Conservation (phyloP, 1,140 invertebrate genomes). For the Scaptodrosophila lebanonensis region DNA sequence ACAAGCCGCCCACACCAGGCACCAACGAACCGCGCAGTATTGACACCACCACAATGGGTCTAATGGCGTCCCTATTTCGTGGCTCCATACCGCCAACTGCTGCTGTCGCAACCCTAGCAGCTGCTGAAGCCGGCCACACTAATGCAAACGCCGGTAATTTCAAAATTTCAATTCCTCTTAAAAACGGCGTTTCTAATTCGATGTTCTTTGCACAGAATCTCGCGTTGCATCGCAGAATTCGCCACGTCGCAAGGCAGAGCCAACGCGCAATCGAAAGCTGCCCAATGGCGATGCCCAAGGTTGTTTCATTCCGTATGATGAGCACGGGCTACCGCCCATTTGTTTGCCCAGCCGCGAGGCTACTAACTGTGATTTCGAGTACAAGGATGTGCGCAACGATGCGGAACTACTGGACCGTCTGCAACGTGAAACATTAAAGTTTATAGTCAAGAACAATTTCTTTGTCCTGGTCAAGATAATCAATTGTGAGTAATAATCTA, state of each 20-base stretch:
- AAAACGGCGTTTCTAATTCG: not conserved
- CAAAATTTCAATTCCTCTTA: too few relatives aligned
- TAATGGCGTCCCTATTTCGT: constrained; percentile 66
- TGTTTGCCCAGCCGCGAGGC: constrained; percentile 39
- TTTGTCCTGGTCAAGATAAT: constrained; percentile 87
- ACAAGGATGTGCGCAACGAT: constrained; percentile 80
- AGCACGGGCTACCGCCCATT: constrained; percentile 79
- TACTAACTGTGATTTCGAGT: constrained; percentile 79
- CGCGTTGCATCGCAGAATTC: constrained; percentile 44
- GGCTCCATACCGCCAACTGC: constrained; percentile 68
- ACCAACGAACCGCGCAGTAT: constrained; percentile 45
- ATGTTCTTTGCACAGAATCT: constrained; percentile 10
- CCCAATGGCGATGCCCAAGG: constrained; percentile 79
- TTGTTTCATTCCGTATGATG: constrained; percentile 80
- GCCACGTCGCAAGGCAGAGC: constrained; percentile 56
- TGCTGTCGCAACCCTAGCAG: constrained; percentile 55
- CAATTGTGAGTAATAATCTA: constrained; percentile 81
- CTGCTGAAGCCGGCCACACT: constrained; percentile 34
- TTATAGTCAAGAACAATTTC: constrained; percentile 89
- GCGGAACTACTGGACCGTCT: constrained; percentile 78
- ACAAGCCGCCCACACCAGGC: constrained; percentile 60
- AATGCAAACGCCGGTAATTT: constrained; percentile 29
- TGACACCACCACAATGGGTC: constrained; percentile 54
- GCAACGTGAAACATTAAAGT: constrained; percentile 83
- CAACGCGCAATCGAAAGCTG: constrained; percentile 40